A percentile compares a stretch with the other conserved stretches of the same genome.
These are phyloP conservation scores for Hermodice carunculata DNA, from an alignment of 2,888 invertebrate genomes.

Conservation along the genomic window DNA sequence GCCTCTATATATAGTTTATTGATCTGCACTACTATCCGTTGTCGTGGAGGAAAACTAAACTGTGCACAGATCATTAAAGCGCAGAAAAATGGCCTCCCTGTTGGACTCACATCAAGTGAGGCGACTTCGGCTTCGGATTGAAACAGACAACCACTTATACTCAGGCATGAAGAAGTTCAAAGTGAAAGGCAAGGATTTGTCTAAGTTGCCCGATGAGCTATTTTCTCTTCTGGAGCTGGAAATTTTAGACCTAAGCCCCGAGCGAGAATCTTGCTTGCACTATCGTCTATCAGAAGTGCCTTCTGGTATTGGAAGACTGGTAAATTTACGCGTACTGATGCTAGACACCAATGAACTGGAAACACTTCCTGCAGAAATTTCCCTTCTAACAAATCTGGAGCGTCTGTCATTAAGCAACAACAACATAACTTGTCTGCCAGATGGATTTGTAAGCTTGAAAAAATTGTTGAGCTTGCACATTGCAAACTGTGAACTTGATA, in stretches of 20 bases:
- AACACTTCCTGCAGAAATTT: conserved; percentile 59
- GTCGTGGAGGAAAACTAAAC: too few relatives aligned
- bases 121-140: conserved; percentile 54
- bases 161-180: conserved; percentile 61
- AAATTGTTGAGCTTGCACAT: conserved; percentile 62
- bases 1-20: too few relatives aligned
- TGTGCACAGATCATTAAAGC: too few relatives aligned
- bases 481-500: conserved; percentile 68
- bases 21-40: too few relatives aligned
- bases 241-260: conserved; percentile 67
- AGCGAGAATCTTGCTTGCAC: conserved; percentile 64
- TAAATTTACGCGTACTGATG: conserved; percentile 62
- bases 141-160: conserved; percentile 58
- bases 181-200: conserved; percentile 62
- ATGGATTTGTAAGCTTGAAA: conserved; percentile 53
- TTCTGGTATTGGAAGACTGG: conserved; percentile 55
- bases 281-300: conserved; percentile 62
- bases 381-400: conserved; percentile 59
- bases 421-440: conserved; percentile 53
- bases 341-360: conserved; percentile 67
- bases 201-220: conserved; percentile 54
- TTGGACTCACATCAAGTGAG: too few relatives aligned
- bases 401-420: conserved; percentile 68
- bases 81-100: too few relatives aligned
- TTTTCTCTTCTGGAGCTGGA: conserved; percentile 65